These are phyloP conservation scores for Tetragnatha montana DNA, from an alignment of 2,888 invertebrate genomes.

Conservation along the genomic window DNA sequence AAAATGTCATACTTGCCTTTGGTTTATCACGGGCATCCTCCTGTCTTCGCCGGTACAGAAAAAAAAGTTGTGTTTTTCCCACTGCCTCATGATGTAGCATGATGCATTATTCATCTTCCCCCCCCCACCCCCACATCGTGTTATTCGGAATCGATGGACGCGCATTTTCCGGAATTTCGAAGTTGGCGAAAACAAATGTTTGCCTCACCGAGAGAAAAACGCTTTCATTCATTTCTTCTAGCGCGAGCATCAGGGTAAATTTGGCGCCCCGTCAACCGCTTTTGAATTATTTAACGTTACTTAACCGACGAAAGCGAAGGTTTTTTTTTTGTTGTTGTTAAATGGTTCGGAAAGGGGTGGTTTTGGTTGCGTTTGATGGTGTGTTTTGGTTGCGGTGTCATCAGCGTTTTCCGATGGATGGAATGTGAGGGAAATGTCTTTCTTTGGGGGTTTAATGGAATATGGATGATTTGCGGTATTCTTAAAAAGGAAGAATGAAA, in stretches of 20 bases:
- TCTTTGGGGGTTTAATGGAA: no score
- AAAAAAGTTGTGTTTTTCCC: neutral
- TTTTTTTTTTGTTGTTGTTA: neutral
- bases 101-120: neutral
- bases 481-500: no score
- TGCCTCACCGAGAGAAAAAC: neutral
- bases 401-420: no score
- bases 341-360: no score
- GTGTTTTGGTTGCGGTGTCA: no score
- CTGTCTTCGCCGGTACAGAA: neutral
- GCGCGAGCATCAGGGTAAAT: neutral
- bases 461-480: no score
- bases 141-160: neutral
- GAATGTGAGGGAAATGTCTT: no score
- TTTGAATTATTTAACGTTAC: neutral
- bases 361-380: no score
- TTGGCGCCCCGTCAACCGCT: neutral
- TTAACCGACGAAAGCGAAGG: neutral
- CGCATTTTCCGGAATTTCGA: neutral
- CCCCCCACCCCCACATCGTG: no score
- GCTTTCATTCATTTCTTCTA: neutral
- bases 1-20: neutral
- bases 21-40: neutral
- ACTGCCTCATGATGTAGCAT: neutral
- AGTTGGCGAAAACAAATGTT: neutral